Base-by-base conservation (phyloP, 2,888 invertebrate species). In the Bellardia bayeri region DNA sequence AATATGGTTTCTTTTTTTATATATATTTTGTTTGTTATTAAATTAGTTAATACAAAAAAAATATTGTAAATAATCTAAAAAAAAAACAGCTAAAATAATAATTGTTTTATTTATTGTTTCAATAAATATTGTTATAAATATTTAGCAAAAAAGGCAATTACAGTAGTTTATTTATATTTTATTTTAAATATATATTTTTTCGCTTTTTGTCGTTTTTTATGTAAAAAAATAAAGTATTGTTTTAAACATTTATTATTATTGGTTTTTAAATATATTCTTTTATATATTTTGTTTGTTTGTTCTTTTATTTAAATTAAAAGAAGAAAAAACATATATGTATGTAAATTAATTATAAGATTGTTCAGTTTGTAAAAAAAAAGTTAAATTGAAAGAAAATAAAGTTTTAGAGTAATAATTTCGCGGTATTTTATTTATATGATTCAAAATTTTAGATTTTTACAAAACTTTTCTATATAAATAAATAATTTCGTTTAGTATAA, bases 141-240 rank as follows among this genome's bases (percentile, higher is more conserved):
- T 79, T 79, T 87, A 85, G 85, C 84, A 82, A 84, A 85, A 87
- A 82, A 85, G 84, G 85, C 85, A 85, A 58, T 87, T 74, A 82
- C 64, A 68, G 75, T 74, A 58, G 81, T 45, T 42, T 49, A 71
- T 14, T 69, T 80, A 30, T 58, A 16, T 61, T 68, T 75, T 68
- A 63, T 45, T 79, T 51, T 64, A 68, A 30, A 72, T 74, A 66
- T 69, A 75, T 40, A 66, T 75, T 66, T 33, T 64, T 71, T 14
- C 13, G 56, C 37, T 66, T 40, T 42, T 74, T 63, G 51, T 51
- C 13, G 58, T 33, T 82, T 81, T 81, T 56, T 83, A 75, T 82
- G 78, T 87, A 84, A 82, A 87, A 87, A 87, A 87, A 87, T 87
- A 87, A 84, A 79, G 56, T 84, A 76, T 81, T 78, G 71, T 81